phyloP scores from a whole-genome alignment of 35 echinoderm and acorn worm species.

The Apostichopus californicus region DNA sequence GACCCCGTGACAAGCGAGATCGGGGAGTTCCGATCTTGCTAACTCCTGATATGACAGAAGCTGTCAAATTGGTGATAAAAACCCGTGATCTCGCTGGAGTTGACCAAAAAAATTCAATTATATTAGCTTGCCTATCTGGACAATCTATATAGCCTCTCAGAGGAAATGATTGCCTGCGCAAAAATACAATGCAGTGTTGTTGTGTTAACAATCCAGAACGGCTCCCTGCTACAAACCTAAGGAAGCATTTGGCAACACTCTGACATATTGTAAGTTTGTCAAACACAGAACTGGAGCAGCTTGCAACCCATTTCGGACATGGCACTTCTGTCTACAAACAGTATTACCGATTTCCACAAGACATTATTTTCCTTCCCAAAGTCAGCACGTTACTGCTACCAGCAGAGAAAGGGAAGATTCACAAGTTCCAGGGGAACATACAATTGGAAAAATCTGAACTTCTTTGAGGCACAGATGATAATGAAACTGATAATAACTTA shows the following conservation, averaged over 20 bases:
- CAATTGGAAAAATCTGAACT: background rate
- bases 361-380: conserved; percentile 59
- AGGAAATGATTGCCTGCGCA: background rate
- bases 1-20: conserved; percentile 22
- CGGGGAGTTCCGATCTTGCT: conserved; percentile 50
- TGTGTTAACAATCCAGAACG: conserved; percentile 15
- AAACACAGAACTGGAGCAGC: conserved; percentile 23
- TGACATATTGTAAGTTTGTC: conserved; percentile 30
- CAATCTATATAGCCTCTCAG: conserved; percentile 11
- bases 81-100: conserved; percentile 25
- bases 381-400: conserved; percentile 60
- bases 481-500: background rate
- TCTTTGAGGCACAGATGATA: conserved; percentile 1
- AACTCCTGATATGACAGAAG: conserved; percentile 33
- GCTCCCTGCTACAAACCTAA: conserved; percentile 29
- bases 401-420: conserved; percentile 61
- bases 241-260: conserved; percentile 54
- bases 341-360: conserved; percentile 50
- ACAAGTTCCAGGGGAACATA: conserved; percentile 48
- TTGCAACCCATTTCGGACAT: conserved; percentile 36
- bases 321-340: conserved; percentile 20
- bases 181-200: background rate
- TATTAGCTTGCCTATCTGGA: conserved; percentile 49
- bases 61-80: background rate
- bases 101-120: background rate